Base-by-base conservation (phyloP, 2,888 invertebrate genomes). In the Meteorus colon region DNA sequence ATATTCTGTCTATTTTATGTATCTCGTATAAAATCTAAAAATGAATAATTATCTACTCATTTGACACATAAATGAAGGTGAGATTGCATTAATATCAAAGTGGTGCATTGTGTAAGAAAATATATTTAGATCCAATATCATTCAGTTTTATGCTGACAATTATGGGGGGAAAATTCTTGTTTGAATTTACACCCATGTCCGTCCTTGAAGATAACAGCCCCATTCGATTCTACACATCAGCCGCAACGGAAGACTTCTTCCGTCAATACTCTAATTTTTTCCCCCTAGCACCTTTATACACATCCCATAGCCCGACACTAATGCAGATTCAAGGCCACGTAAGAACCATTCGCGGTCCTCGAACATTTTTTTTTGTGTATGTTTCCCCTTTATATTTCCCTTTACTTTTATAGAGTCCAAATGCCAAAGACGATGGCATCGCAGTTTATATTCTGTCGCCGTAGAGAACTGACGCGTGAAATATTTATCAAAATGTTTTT, bases 201-300 rank as follows among this genome's bases (percentile, higher is more conserved):
- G 55, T 55, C 55, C 55, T 55, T 31, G 31, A 48, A 14, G 2
- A 10, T 19, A 37, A 31, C 41, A 34, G 41, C n/a, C 48, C 41
- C 24, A 16, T 60, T 65, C 4, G 59, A 51, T 37, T 24, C 65
- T 27, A 31, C 34, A 68, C 59, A 19, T 37, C 37, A 70, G 55
- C 69, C 60, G 19, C 79, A 81, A 82, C 79, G 65, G 80, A 55
- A 55, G 55, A 72, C 78, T 76, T 75, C 77, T 76, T 29, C 29
- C 78, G 67, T 77, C 81, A 83, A 81, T 79, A 74, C 66, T 79
- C 68, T 65, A 14, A 75, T 81, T 82, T 79, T 84, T 82, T 80
- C 67, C 69, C 86, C 85, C 81, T 86, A 86, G 88, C 87, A 86
- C 86, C 88, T 86, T 85, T 87, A 87, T 87, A 76, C 59, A 37